Base-by-base conservation (phyloP, 2,888 invertebrate species). In the Hypomecis atomaria region DNA sequence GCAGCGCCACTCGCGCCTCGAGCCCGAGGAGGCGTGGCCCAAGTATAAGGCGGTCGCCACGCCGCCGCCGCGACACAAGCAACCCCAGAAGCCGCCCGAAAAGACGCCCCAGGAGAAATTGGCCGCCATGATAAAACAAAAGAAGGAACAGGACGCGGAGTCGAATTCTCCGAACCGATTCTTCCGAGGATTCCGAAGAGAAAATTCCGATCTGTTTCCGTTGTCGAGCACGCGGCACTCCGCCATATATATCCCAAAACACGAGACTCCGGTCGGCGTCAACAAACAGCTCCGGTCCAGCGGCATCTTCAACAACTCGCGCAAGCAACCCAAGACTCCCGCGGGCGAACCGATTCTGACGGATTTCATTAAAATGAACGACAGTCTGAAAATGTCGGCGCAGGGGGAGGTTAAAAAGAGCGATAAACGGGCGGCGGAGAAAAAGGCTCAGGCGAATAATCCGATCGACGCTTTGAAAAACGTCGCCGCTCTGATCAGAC, bases 151-250 rank as follows among this genome's bases (percentile, higher is more conserved):
- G 84, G 96, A 96, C 70, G 94, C 96, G 66, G 96, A 96, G 79
- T 93, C 94, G 10, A 96, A 95, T 84, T 90, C 96, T 74, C 94
- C 95, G 53, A 95, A 94, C 76, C 94, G 96, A 67, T 96, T 96
- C 87, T 95, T 96, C 71, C 94, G 96, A 73, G 96, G 96, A 42
- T 97, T 97, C 85, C 94, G 97, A 66, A 94, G 97, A 71, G 97
- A 97, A 85, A 96, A 97, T 85, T 97, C 97, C 0, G 97, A 97
- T 84, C 95, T 97, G 78, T 96, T 97, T 82, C 96, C 96, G 8
- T 89, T 96, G 59, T 94, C 95, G 33, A 95, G 96, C 71, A 93
- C 94, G 11, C 93, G 97, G 53, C 96, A 97, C 85, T 97, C 97
- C 49, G 97, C 96, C 13, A 93, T 93, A 73, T 94, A 94, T 78